A percentile compares a stretch with the other conserved stretches of the same genome.
Evolutionary conservation across 1,140 invertebrate species (phyloP).

Genomic region (Uloborus diversus): DNA sequence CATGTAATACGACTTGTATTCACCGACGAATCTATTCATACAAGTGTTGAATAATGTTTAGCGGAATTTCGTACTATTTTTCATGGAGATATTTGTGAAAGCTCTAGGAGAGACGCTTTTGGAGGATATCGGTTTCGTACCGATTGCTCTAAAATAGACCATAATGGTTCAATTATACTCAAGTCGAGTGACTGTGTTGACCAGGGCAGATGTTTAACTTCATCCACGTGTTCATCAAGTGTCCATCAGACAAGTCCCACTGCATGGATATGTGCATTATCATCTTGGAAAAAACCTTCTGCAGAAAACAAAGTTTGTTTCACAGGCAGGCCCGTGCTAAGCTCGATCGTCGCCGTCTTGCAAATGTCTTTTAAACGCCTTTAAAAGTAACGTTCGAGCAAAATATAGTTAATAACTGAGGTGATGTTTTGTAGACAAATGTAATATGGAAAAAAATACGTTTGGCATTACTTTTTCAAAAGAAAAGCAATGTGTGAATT

Average conservation of each 20-base stretch:
- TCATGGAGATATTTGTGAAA: neutral
- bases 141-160: neutral
- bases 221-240: conserved; percentile 2
- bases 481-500: too few species aligned
- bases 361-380: too few species aligned
- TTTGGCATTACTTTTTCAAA: too few species aligned
- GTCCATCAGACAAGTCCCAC: neutral
- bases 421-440: too few species aligned
- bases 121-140: neutral
- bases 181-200: neutral
- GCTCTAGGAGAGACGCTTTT: neutral
- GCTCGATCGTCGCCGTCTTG: too few species aligned
- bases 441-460: too few species aligned
- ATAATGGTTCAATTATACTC: neutral
- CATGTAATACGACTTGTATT: neutral
- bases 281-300: neutral
- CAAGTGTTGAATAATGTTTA: neutral
- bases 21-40: neutral
- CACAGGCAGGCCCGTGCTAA: too few species aligned
- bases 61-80: neutral
- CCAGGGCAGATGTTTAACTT: neutral
- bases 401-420: too few species aligned
- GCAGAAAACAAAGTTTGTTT: too few species aligned
- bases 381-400: too few species aligned
- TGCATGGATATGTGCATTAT: neutral